These are phyloP conservation scores for Eospalax fontanierii DNA, from an alignment of 2,797 vertebrate genomes.

Conservation along the genomic window DNA sequence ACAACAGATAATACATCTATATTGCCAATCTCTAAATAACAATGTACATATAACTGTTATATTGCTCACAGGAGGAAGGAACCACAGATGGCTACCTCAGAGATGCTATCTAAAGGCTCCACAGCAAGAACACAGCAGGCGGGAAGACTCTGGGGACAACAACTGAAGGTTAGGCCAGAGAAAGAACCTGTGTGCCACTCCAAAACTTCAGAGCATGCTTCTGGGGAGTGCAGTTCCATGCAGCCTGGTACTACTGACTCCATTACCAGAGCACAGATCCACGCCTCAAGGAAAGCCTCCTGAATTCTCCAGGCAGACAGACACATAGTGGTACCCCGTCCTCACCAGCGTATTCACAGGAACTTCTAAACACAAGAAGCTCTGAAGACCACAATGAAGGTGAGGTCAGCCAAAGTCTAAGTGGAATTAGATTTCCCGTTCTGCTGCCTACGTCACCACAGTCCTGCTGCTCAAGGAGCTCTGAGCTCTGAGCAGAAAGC, in stretches of 20 bases:
- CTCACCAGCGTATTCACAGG: neutral
- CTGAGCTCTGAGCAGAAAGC: neutral
- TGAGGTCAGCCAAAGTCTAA: neutral
- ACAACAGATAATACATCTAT: neutral
- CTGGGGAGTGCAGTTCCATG: neutral
- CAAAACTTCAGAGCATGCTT: neutral
- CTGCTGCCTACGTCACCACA: neutral
- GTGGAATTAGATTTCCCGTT: slow-evolving; percentile 1
- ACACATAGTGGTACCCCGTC: fast-evolving
- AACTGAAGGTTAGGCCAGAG: neutral
- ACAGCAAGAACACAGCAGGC: neutral
- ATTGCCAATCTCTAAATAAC: neutral
- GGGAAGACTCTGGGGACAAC: neutral
- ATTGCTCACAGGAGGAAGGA: neutral
- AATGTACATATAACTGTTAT: neutral
- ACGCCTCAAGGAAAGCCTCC: neutral
- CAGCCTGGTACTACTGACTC: neutral
- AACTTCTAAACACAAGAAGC: neutral
- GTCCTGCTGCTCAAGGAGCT: neutral
- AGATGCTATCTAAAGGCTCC: neutral
- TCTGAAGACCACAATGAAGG: neutral
- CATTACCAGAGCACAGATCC: neutral
- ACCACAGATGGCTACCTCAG: neutral
- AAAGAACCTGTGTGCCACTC: neutral
- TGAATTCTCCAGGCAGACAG: neutral